Conservation (phyloP, 2,888 invertebrate species). For the Erannis defoliaria region DNA sequence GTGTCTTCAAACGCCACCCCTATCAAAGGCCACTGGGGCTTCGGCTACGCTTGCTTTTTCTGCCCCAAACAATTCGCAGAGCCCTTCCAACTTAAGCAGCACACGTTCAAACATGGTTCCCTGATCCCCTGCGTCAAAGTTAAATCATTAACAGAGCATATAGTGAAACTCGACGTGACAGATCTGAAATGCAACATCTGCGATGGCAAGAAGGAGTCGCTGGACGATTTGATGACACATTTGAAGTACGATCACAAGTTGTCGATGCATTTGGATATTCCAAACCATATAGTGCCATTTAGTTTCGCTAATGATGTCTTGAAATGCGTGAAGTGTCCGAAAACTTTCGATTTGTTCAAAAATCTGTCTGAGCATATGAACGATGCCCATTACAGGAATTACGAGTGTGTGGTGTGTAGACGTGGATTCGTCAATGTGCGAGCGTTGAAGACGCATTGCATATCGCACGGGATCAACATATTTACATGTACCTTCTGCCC, state of each 20-base stretch:
- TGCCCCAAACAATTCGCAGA: slow-evolving; percentile 45
- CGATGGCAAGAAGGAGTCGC: slow-evolving; percentile 40
- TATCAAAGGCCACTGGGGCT: slow-evolving; percentile 48
- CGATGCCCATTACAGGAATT: slow-evolving; percentile 65
- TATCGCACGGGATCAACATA: slow-evolving; percentile 46
- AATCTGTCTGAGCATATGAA: slow-evolving; percentile 68
- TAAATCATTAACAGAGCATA: slow-evolving; percentile 49
- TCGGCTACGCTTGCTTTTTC: slow-evolving; percentile 51
- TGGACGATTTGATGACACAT: slow-evolving; percentile 60
- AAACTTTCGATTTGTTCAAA: slow-evolving; percentile 62
- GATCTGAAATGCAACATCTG: slow-evolving; percentile 63
- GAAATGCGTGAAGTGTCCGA: slow-evolving; percentile 60
- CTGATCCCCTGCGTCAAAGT: slow-evolving; percentile 39
- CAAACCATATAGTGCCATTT: slow-evolving; percentile 70
- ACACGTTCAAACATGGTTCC: slow-evolving; percentile 48
- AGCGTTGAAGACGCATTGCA: slow-evolving; percentile 49
- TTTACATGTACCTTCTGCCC: slow-evolving; percentile 42
- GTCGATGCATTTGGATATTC: slow-evolving; percentile 56
- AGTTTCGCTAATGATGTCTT: slow-evolving; percentile 60
- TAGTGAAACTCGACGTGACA: slow-evolving; percentile 68
- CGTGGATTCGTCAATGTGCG: slow-evolving; percentile 60
- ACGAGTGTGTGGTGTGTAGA: slow-evolving; percentile 62
- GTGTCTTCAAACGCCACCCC: slow-evolving; percentile 55
- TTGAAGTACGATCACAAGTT: slow-evolving; percentile 55
- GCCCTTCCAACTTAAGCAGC: slow-evolving; percentile 50